Evolutionary conservation across 2,888 invertebrate species (phyloP).

Genomic region (Aphrophora alni): DNA sequence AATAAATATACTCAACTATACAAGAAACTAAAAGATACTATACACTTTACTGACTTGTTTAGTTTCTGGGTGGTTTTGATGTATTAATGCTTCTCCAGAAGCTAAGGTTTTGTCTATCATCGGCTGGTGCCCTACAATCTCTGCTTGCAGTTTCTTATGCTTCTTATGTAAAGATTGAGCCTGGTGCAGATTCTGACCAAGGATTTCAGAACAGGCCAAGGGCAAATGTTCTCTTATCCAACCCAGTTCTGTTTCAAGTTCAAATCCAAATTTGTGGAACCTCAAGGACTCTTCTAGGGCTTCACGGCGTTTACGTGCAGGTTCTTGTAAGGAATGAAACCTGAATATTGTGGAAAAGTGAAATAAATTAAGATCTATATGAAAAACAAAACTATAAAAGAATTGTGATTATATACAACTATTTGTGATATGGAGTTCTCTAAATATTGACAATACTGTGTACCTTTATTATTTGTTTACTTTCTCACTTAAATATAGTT

Average conservation of each 20-base stretch:
- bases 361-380: no score
- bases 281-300: conserved; percentile 84
- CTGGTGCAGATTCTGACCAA: conserved; percentile 88
- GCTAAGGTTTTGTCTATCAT: conserved; percentile 82
- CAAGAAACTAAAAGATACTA: no score
- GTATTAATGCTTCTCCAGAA: conserved; percentile 77
- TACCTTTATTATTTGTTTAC: no score
- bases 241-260: conserved; percentile 89
- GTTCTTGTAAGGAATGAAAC: conserved; percentile 74
- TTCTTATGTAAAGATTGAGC: conserved; percentile 92
- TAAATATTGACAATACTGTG: no score
- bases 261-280: conserved; percentile 92
- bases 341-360: conserved; percentile 50
- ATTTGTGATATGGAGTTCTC: no score
- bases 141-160: conserved; percentile 90
- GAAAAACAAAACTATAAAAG: no score
- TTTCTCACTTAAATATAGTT: no score
- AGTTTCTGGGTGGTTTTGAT: conserved; percentile 80
- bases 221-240: conserved; percentile 94
- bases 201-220: conserved; percentile 74
- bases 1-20: no score
- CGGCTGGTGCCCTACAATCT: conserved; percentile 85
- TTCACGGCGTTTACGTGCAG: conserved; percentile 72
- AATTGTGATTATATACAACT: no score
- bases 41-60: no score